phyloP scores from a whole-genome alignment of 2,113 vertebrate species.

The Vicugna pacos region DNA sequence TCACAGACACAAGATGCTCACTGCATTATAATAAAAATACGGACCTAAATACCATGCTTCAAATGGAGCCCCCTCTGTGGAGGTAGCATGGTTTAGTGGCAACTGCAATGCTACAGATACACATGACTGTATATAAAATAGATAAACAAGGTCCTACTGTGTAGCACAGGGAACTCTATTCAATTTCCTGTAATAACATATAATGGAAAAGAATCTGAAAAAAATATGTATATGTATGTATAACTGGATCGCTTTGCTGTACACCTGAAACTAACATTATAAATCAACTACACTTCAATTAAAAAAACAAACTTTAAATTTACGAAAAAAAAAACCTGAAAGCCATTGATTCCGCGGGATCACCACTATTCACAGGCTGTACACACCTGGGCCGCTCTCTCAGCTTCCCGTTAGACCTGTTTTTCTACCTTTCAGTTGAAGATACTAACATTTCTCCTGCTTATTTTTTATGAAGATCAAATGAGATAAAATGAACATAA shows the following conservation, averaged over 20 bases:
- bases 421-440: not conserved
- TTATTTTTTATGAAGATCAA: not conserved
- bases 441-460: not conserved
- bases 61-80: not conserved
- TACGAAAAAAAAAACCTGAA: not conserved
- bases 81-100: rapidly evolving
- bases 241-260: too few species aligned
- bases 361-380: not conserved
- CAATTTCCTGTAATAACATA: too few species aligned
- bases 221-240: too few species aligned
- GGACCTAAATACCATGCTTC: not conserved
- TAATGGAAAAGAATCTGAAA: too few species aligned
- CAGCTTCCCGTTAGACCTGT: not conserved
- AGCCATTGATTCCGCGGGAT: not conserved
- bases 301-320: too few species aligned
- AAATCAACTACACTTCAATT: too few species aligned
- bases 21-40: not conserved
- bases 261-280: too few species aligned
- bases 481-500: not conserved
- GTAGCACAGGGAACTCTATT: too few species aligned
- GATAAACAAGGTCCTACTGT: too few species aligned
- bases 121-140: too few species aligned
- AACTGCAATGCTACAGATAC: not conserved
- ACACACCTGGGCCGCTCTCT: not conserved
- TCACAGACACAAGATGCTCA: not conserved